Evolutionary conservation across 2,113 vertebrate species (phyloP).

Genomic region (Illadopsis cleaveri): DNA sequence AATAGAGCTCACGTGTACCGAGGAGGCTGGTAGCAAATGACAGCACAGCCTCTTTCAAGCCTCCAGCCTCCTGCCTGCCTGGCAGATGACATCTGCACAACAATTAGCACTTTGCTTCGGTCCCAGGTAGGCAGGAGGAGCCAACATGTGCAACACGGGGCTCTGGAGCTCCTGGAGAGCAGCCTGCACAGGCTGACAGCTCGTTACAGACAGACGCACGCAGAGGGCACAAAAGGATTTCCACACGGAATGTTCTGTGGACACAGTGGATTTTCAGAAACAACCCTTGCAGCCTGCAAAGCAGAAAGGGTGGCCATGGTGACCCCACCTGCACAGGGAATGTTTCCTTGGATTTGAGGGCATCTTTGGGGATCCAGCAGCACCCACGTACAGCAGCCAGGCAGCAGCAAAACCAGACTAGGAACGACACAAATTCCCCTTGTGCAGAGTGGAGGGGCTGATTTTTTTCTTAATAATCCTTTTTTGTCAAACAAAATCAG

Average conservation of each 20-base stretch:
- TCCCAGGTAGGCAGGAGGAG: constrained; percentile 52
- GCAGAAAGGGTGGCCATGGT: background rate
- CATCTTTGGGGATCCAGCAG: background rate
- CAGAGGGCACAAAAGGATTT: background rate
- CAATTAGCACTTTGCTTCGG: constrained; percentile 26
- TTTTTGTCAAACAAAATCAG: background rate
- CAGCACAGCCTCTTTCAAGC: constrained; percentile 45
- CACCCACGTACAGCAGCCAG: accelerated
- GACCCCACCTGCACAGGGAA: background rate
- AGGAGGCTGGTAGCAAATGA: constrained; percentile 32
- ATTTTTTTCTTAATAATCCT: background rate
- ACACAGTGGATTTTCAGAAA: background rate
- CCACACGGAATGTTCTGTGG: accelerated
- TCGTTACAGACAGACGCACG: accelerated
- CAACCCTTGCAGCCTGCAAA: background rate
- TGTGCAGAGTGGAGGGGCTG: too few relatives aligned
- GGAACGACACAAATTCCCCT: background rate
- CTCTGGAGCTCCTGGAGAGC: constrained; percentile 10
- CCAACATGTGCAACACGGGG: background rate
- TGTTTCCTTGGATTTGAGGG: background rate
- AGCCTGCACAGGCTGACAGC: background rate
- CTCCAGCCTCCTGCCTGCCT: constrained; percentile 52
- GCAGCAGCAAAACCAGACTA: background rate
- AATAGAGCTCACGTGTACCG: constrained; percentile 57
- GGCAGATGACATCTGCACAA: constrained; percentile 44